These are phyloP conservation scores for Macheiramphus alcinus DNA, from an alignment of 2,113 vertebrate genomes.

Conservation along the genomic window DNA sequence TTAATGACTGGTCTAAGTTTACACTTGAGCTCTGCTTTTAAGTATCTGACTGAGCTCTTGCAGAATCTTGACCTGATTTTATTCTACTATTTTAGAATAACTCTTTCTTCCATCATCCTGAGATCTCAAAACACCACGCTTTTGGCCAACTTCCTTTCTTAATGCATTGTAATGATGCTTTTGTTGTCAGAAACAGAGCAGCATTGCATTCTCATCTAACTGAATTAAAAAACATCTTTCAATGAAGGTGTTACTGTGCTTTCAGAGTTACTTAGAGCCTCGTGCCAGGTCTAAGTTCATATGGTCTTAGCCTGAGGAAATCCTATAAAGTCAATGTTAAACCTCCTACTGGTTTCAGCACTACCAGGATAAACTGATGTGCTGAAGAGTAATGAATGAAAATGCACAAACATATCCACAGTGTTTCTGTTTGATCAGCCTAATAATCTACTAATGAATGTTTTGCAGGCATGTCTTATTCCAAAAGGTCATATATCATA, in stretches of 20 bases:
- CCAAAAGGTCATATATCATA: not conserved
- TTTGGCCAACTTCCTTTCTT: not conserved
- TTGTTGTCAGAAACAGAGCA: not conserved
- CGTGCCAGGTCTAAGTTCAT: not conserved
- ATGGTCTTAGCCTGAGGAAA: not conserved
- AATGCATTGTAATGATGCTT: not conserved
- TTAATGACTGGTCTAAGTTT: not conserved
- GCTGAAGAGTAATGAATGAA: not conserved
- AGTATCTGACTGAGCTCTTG: not conserved
- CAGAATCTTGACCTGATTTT: not conserved
- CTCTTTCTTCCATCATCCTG: not conserved
- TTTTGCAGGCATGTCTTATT: not conserved
- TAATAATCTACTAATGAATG: not conserved
- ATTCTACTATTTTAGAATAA: not conserved
- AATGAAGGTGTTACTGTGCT: not conserved
- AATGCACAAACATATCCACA: not conserved
- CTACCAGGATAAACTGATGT: not conserved
- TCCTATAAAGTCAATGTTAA: not conserved
- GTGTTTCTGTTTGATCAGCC: not conserved
- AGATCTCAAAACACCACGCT: not conserved
- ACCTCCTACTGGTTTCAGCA: not conserved
- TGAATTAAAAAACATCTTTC: not conserved
- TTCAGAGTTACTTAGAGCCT: not conserved
- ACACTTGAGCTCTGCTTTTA: not conserved
- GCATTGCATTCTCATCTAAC: not conserved